These are phyloP conservation scores for Pteronura brasiliensis DNA, from an alignment of 2,113 vertebrate species.

Conservation along the genomic window DNA sequence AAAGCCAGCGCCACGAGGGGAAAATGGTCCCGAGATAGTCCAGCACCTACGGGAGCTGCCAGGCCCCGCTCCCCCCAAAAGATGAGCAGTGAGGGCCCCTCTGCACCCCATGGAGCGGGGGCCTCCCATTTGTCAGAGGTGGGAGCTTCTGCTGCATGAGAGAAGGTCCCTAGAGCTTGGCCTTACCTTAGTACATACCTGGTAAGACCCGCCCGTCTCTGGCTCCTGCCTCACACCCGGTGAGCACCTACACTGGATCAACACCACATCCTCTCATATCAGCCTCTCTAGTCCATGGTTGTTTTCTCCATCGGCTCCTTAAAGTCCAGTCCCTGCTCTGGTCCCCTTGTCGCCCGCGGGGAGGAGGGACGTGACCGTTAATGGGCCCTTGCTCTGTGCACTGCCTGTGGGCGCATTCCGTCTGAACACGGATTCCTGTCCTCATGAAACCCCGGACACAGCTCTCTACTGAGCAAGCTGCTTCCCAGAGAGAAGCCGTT, in stretches of 20 bases:
- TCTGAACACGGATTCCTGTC: not conserved
- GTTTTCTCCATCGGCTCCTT: not conserved
- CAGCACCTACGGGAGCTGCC: not conserved
- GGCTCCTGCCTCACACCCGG: not conserved
- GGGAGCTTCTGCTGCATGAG: not conserved
- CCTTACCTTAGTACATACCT: not conserved
- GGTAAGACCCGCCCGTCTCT: accelerated
- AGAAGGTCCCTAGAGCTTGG: not conserved
- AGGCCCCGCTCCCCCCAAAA: too few relatives aligned
- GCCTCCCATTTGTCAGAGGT: too few relatives aligned
- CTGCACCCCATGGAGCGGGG: not conserved
- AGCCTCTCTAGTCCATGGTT: too few relatives aligned
- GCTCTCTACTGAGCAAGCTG: not conserved
- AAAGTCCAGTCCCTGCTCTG: not conserved
- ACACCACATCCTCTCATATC: not conserved
- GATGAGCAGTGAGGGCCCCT: not conserved
- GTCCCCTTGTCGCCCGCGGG: not conserved
- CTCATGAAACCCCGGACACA: not conserved
- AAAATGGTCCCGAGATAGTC: not conserved
- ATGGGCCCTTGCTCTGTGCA: not conserved
- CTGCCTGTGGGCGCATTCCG: not conserved
- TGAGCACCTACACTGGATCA: accelerated
- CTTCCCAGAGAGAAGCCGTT: not conserved
- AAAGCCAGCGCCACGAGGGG: not conserved
- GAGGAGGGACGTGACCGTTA: not conserved